These are phyloP conservation scores for Picus viridis DNA, from an alignment of 2,797 vertebrate genomes.

Conservation along the genomic window DNA sequence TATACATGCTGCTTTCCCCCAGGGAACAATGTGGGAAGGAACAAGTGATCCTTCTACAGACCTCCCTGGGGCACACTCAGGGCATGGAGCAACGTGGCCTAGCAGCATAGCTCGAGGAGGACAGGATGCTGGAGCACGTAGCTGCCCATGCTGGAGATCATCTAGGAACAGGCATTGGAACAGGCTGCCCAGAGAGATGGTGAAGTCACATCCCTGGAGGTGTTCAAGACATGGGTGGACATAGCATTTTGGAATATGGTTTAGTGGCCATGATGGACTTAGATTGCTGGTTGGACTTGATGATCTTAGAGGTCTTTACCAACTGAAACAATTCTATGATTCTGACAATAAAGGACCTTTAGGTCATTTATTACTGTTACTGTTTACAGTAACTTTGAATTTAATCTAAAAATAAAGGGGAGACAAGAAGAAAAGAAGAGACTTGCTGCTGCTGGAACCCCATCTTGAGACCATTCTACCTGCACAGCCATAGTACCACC, in stretches of 20 bases:
- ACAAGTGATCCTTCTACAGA: background rate
- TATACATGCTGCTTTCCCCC: background rate
- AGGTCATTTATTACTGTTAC: too few relatives aligned
- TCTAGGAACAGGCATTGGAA: background rate
- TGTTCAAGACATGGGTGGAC: too few relatives aligned
- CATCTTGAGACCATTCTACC: rapidly evolving
- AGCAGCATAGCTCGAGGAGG: background rate
- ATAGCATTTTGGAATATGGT: too few relatives aligned
- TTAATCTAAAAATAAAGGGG: background rate
- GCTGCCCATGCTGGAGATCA: background rate
- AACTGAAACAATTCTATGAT: too few relatives aligned
- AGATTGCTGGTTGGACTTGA: too few relatives aligned
- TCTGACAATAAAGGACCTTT: background rate
- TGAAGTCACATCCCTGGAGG: too few relatives aligned
- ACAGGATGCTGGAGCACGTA: background rate
- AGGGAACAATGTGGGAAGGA: background rate
- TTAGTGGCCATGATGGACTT: too few relatives aligned
- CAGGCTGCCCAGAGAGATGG: too few relatives aligned
- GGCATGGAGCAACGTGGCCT: background rate
- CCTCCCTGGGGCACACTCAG: background rate
- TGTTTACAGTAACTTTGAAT: background rate
- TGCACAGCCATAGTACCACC: rapidly evolving
- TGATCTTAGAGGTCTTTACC: too few relatives aligned
- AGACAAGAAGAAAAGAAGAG: too few relatives aligned
- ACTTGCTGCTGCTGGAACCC: too few relatives aligned